A percentile compares a stretch with the other conserved stretches of the same genome.
Evolutionary conservation across 2,888 invertebrate species (phyloP).

Genomic region (Lordiphosa fenestrarum): DNA sequence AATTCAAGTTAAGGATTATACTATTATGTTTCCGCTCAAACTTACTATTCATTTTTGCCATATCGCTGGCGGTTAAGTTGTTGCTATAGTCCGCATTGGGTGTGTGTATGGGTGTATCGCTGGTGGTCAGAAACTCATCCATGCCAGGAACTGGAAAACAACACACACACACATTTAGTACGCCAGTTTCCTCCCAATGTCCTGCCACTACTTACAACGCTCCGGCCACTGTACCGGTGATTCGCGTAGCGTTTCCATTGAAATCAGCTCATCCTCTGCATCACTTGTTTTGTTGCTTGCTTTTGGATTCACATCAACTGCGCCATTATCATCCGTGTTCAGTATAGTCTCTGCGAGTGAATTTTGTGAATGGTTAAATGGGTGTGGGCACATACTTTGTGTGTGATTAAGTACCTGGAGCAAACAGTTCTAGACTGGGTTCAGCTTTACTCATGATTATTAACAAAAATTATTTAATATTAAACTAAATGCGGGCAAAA

Average conservation of each 20-base stretch:
- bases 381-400: too few species aligned
- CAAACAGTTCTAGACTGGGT: constrained; percentile 37
- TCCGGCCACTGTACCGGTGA: constrained; percentile 98
- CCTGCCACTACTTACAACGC: constrained; percentile 86
- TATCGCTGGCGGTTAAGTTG: constrained; percentile 87
- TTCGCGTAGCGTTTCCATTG: constrained; percentile 94
- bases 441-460: constrained; percentile 36
- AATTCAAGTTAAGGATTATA: too few species aligned
- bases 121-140: constrained; percentile 89
- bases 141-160: constrained; percentile 88
- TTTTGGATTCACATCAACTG: not conserved
- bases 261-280: constrained; percentile 88
- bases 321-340: constrained; percentile 26
- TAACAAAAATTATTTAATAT: not conserved
- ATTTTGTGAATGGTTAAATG: not conserved
- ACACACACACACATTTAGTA: constrained; percentile 7
- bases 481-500: not conserved
- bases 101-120: constrained; percentile 81
- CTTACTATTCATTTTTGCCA: constrained; percentile 89
- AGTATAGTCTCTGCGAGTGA: constrained; percentile 37
- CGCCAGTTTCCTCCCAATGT: not conserved
- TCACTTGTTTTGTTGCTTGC: constrained; percentile 6
- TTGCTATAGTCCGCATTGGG: constrained; percentile 85
- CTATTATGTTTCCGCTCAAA: constrained; percentile 46
- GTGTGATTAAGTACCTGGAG: constrained; percentile 26